These are phyloP conservation scores for Cerastis leucographa DNA, from an alignment of 2,888 invertebrate species.

Conservation along the genomic window DNA sequence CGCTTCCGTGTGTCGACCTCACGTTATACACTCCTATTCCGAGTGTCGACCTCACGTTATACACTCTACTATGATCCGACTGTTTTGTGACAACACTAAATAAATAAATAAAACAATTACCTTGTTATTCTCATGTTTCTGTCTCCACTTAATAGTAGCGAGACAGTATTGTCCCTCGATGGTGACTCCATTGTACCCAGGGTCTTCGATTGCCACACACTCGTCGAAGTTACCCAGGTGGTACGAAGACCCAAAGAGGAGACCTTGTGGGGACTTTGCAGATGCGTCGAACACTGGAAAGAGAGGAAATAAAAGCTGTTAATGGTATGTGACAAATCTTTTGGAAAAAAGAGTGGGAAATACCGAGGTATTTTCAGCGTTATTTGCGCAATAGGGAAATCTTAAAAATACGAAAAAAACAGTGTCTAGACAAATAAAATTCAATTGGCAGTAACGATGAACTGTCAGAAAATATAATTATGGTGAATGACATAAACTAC, in stretches of 20 bases:
- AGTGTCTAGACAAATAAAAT: too few relatives aligned
- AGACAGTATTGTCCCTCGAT: slow-evolving; percentile 93
- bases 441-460: too few relatives aligned
- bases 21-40: too few relatives aligned
- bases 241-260: slow-evolving; percentile 92
- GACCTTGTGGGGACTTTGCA: slow-evolving; percentile 92
- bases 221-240: slow-evolving; percentile 94
- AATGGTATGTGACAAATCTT: not conserved
- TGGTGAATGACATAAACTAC: too few relatives aligned
- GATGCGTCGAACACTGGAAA: slow-evolving; percentile 94
- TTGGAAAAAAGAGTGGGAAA: not conserved
- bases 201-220: slow-evolving; percentile 89
- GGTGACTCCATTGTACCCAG: slow-evolving; percentile 76
- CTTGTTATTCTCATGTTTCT: slow-evolving; percentile 79
- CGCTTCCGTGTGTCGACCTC: too few relatives aligned
- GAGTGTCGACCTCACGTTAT: too few relatives aligned
- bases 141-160: slow-evolving; percentile 88
- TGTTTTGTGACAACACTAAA: too few relatives aligned
- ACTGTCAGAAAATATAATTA: too few relatives aligned
- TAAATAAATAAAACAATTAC: slow-evolving; percentile 62
- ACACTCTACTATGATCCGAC: too few relatives aligned
- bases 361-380: not conserved
- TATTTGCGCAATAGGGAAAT: too few relatives aligned
- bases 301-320: slow-evolving; percentile 7
- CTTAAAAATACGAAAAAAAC: too few relatives aligned